Base-by-base conservation (phyloP, 2,113 vertebrate species). In the Hirundichthys speculiger region DNA sequence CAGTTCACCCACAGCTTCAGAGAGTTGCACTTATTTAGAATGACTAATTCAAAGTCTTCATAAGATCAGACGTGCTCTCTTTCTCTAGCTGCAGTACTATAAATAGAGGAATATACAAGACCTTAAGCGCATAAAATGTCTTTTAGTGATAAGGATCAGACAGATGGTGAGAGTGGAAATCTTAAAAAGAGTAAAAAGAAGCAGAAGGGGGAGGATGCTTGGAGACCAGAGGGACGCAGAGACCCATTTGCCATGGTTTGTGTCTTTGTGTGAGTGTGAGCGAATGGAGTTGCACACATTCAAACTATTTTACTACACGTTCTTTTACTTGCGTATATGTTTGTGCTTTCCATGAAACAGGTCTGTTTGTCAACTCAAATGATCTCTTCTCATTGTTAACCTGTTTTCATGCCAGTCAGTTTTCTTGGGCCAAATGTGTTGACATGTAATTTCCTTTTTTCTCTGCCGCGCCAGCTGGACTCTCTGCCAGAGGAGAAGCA, bases 401-500 rank as follows among this genome's bases (percentile, higher is more conserved):
- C 25, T 45, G n/a, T 41, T 5, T 16, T 68, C 12, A n/a, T 14
- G 15, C 24, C 42, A 56, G 51, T 12, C 8, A 19, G 3, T 45
- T 45, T 45, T 19, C 43, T 11, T 12, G n/a, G 7, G 9, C 18
- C 18, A 45, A 40, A 62, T 13, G 62, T 20, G 19, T 7, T 54
- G 25, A 42, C 14, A 14, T 62, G 58, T 61, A 34, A 19, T 66
- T 53, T 38, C 39, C 18, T n/a, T 48, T 27, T 69, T 27, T n/a
- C 25, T 54, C 21, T 50, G 20, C 59, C 70, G 42, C 53, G 30
- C 24, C 61, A 99, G 96, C 91, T 98, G 91, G 93, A 95, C 81
- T 85, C 95, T 30, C 89, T 99, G 62, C 94, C 97, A 0, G 95
- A 96, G 68, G 92, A 95, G 80, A 95, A 96, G 91, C 96, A 99